phyloP scores from a whole-genome alignment of 2,797 vertebrate species.

The Channa striata region DNA sequence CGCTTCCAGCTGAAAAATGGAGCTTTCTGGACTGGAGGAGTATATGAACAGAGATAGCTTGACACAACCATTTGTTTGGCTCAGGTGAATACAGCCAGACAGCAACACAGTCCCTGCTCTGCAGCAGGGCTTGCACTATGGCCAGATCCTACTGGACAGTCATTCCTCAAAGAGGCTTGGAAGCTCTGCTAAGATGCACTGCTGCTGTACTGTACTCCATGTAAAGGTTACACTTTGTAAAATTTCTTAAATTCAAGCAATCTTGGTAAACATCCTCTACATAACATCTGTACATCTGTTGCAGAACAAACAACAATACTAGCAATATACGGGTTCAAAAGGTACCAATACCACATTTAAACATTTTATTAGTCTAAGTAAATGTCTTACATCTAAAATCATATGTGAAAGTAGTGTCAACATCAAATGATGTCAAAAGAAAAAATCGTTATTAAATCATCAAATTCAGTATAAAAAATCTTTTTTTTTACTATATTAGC shows the following conservation, averaged over 20 bases:
- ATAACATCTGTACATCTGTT: not conserved
- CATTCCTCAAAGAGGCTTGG: slow-evolving; percentile 67
- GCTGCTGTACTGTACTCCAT: slow-evolving; percentile 31
- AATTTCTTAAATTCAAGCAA: not conserved
- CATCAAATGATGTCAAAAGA: too few relatives aligned
- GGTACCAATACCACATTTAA: too few relatives aligned
- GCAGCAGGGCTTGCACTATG: slow-evolving; percentile 69
- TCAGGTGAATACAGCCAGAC: slow-evolving; percentile 82
- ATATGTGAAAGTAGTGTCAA: too few relatives aligned
- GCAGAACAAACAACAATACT: not conserved
- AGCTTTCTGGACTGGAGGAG: slow-evolving; percentile 75
- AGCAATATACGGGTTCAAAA: not conserved
- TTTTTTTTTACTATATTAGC: not conserved
- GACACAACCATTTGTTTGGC: slow-evolving; percentile 84
- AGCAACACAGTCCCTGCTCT: slow-evolving; percentile 71
- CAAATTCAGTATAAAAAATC: not conserved
- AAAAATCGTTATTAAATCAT: not conserved
- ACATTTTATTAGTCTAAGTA: too few relatives aligned
- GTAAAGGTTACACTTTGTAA: not conserved
- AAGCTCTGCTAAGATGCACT: slow-evolving; percentile 29
- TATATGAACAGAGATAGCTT: slow-evolving; percentile 82
- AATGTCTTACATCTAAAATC: too few relatives aligned
- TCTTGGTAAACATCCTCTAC: not conserved
- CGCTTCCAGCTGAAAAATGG: slow-evolving; percentile 80
- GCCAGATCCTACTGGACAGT: slow-evolving; percentile 73